These are phyloP conservation scores for Alfaro cultratus DNA, from an alignment of 2,797 vertebrate species.

Conservation along the genomic window DNA sequence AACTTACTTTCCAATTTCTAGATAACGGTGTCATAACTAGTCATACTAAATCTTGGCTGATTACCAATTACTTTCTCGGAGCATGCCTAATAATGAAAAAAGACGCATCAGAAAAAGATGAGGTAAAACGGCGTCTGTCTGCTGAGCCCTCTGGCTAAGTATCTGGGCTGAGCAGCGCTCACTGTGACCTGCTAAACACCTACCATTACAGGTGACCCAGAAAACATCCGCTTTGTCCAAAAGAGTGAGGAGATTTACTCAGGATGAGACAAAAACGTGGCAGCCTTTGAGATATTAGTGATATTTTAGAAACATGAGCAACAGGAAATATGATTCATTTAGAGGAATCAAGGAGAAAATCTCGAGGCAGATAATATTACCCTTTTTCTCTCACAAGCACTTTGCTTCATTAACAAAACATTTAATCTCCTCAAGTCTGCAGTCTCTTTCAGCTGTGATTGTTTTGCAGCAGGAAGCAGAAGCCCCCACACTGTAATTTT, in stretches of 20 bases:
- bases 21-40: not conserved
- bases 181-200: conserved; percentile 63
- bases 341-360: conserved; percentile 16
- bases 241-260: conserved; percentile 20
- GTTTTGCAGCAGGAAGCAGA: conserved; percentile 52
- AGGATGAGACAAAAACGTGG: conserved; percentile 2
- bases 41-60: not conserved
- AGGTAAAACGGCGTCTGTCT: conserved; percentile 15
- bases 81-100: not conserved
- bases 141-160: conserved; percentile 36
- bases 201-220: conserved; percentile 64
- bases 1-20: not conserved
- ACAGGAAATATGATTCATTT: conserved; percentile 40
- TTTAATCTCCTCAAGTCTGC: conserved; percentile 52
- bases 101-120: not conserved
- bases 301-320: conserved; percentile 9
- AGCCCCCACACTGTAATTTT: conserved; percentile 41
- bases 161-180: conserved; percentile 51
- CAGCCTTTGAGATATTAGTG: not conserved
- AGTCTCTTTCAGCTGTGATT: conserved; percentile 45
- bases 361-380: conserved; percentile 20
- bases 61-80: not conserved
- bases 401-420: conserved; percentile 50
- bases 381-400: conserved; percentile 3
- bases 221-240: conserved; percentile 50